Evolutionary conservation across 1,140 invertebrate genomes (phyloP).

Genomic region (Scaptomyza graminum): DNA sequence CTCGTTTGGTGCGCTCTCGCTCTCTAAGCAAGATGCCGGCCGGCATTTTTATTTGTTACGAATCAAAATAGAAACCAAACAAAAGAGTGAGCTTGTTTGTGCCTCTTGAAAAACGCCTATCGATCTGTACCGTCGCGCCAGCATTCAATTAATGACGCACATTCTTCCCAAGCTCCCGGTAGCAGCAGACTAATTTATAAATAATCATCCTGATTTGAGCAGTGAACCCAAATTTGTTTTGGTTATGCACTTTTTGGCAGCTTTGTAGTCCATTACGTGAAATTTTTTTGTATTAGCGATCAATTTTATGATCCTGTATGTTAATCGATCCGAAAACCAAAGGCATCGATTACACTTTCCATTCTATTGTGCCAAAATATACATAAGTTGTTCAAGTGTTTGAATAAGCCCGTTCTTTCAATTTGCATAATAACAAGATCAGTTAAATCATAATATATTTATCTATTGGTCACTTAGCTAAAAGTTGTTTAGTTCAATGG

Average conservation of each 20-base stretch:
- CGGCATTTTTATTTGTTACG: slow-evolving; percentile 24
- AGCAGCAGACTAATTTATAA: no score
- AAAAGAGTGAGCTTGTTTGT: slow-evolving; percentile 3
- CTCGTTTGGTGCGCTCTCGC: slow-evolving; percentile 7
- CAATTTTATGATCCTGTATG: background rate
- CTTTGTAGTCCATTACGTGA: no score
- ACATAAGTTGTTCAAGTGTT: background rate
- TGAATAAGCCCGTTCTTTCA: background rate
- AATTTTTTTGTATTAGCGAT: background rate
- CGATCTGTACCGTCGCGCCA: no score
- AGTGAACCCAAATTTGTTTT: no score
- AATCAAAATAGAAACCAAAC: background rate
- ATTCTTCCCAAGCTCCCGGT: no score
- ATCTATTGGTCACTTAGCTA: background rate
- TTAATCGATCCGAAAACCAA: background rate
- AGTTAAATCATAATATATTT: background rate
- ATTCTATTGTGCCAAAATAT: background rate
- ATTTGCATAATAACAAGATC: background rate
- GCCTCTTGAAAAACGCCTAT: background rate
- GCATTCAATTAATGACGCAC: no score
- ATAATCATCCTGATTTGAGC: no score
- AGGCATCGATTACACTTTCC: background rate
- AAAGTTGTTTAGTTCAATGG: slow-evolving; percentile 14
- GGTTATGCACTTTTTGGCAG: no score
- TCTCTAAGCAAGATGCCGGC: slow-evolving; percentile 39